phyloP scores from a whole-genome alignment of 2,113 vertebrate genomes.

The Scomber colias region DNA sequence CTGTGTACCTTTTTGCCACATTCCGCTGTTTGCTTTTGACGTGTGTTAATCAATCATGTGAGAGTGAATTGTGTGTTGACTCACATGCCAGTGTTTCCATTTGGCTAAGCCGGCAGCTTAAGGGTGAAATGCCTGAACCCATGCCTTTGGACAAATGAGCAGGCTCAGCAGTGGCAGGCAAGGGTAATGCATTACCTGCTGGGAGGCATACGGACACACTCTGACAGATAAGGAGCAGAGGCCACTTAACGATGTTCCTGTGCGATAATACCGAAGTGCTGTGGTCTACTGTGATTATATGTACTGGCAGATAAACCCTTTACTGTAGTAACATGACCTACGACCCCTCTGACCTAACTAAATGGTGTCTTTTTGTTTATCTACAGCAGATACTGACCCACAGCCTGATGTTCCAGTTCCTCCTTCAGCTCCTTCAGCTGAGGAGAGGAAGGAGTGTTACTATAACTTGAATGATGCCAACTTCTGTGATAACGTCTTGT shows the following conservation, averaged over 20 bases:
- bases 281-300: background rate
- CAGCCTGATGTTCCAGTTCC: background rate
- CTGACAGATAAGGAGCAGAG: conserved; percentile 9
- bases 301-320: background rate
- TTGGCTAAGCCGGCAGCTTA: conserved; percentile 80
- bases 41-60: conserved; percentile 85
- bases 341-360: background rate
- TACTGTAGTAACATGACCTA: background rate
- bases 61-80: conserved; percentile 80
- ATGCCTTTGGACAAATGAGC: conserved; percentile 75
- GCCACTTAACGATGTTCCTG: conserved; percentile 1
- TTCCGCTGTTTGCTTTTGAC: conserved; percentile 82
- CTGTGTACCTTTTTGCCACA: conserved; percentile 83
- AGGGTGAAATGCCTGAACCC: conserved; percentile 72
- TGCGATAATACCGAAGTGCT: conserved; percentile 14
- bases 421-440: background rate
- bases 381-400: background rate
- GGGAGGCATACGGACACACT: conserved; percentile 40
- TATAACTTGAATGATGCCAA: conserved; percentile 83
- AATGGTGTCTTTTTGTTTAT: conserved; percentile 11
- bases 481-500: conserved; percentile 84
- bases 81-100: conserved; percentile 84
- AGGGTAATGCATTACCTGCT: conserved; percentile 57
- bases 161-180: conserved; percentile 71
- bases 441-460: conserved; percentile 84